Percentiles rank a stretch among this genome's conserved stretches.
Conservation (phyloP, 2,113 vertebrate genomes). For the Heterochromis multidens region DNA sequence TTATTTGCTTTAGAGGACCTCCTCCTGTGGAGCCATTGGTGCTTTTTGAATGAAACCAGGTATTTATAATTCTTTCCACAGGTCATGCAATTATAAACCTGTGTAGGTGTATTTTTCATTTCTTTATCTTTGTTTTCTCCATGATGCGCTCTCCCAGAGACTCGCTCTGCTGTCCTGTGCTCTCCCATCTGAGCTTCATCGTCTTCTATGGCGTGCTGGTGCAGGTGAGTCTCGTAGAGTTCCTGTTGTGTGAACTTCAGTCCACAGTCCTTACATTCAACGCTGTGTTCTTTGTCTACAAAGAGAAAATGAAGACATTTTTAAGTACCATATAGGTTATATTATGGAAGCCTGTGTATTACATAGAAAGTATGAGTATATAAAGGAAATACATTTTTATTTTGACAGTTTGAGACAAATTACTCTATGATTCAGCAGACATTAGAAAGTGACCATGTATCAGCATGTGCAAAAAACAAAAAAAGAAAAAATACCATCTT, state of each 20-base stretch:
- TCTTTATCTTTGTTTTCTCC: neutral
- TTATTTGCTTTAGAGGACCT: accelerated
- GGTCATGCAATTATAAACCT: slow-evolving; percentile 18
- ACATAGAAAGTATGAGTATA: neutral
- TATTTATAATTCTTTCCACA: slow-evolving; percentile 70
- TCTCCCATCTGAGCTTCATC: neutral
- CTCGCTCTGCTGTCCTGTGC: too few relatives aligned
- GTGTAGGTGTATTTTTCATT: neutral
- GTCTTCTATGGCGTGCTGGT: slow-evolving; percentile 33
- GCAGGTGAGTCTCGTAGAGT: slow-evolving; percentile 40
- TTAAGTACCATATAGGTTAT: neutral
- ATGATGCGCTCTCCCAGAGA: neutral
- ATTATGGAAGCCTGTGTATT: neutral
- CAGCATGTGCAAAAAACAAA: neutral
- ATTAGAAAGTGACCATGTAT: neutral
- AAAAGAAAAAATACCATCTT: neutral
- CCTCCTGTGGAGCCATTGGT: slow-evolving; percentile 31
- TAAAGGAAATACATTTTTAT: neutral
- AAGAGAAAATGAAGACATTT: neutral
- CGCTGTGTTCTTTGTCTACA: slow-evolving; percentile 11
- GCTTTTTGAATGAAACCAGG: slow-evolving; percentile 56
- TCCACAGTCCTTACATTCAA: slow-evolving; percentile 55
- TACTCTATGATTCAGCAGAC: neutral
- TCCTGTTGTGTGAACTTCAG: slow-evolving; percentile 34
- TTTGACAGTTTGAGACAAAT: neutral